Conservation (phyloP, 1,140 invertebrate species). For the Goniozus legneri region DNA sequence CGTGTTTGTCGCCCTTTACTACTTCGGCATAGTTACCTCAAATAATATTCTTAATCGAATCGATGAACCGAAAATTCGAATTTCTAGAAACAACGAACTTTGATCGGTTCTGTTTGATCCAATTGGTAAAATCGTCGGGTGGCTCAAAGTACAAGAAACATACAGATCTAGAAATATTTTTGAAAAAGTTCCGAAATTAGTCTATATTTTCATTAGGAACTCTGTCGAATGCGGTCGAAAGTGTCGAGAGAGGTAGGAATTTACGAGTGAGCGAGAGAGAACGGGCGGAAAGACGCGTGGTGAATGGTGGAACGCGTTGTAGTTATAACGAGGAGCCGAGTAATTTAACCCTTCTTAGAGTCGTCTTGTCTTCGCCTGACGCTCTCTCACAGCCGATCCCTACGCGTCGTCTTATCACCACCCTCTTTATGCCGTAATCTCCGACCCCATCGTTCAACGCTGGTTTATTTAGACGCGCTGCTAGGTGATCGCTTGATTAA, state of each 20-base stretch:
- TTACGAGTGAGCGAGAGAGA: slow-evolving; percentile 9
- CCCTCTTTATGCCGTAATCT: slow-evolving; percentile 29
- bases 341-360: slow-evolving; percentile 43
- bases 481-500: slow-evolving; percentile 42
- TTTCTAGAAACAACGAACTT: too few species aligned
- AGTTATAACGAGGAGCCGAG: slow-evolving; percentile 37
- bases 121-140: too few species aligned
- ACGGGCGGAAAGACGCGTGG: not conserved
- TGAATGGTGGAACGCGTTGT: slow-evolving; percentile 14
- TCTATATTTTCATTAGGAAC: too few species aligned
- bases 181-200: too few species aligned
- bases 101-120: too few species aligned
- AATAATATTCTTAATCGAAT: too few species aligned
- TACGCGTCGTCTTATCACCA: slow-evolving; percentile 31
- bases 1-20: too few species aligned
- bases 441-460: slow-evolving; percentile 36
- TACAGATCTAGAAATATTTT: too few species aligned
- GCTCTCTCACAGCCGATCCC: slow-evolving; percentile 8
- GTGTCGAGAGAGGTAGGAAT: slow-evolving; percentile 14
- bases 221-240: not conserved
- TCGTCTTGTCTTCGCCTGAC: slow-evolving; percentile 33
- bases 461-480: slow-evolving; percentile 38
- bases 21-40: too few species aligned
- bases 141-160: too few species aligned
- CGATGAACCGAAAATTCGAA: too few species aligned